Conservation (phyloP, 2,888 invertebrate genomes). For the Sesia apiformis region DNA sequence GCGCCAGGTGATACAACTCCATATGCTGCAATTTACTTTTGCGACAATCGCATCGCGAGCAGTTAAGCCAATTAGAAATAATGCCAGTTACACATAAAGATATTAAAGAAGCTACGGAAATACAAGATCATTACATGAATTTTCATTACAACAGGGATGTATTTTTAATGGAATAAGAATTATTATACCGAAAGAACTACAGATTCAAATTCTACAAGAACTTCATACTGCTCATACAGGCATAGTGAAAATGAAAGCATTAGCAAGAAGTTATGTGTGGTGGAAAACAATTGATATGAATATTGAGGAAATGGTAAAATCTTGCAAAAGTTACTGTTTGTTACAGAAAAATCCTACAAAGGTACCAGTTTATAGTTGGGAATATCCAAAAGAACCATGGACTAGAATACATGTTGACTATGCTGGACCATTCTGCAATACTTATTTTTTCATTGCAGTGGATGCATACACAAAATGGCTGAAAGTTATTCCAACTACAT, state of each 20-base stretch:
- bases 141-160: conserved; percentile 8
- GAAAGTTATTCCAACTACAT: not conserved
- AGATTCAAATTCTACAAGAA: conserved; percentile 4
- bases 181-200: conserved; percentile 2
- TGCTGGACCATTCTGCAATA: conserved; percentile 8
- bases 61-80: conserved; percentile 8
- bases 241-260: conserved; percentile 19
- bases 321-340: conserved; percentile 7
- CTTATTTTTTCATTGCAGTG: conserved; percentile 9
- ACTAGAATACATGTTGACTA: conserved; percentile 20
- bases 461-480: conserved; percentile 8
- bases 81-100: conserved; percentile 7
- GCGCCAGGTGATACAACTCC: too few relatives aligned
- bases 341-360: conserved; percentile 7
- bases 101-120: conserved; percentile 5
- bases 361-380: conserved; percentile 10
- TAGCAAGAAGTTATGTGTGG: conserved; percentile 11
- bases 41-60: too few relatives aligned
- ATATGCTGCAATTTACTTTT: too few relatives aligned
- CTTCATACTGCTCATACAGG: conserved; percentile 14
- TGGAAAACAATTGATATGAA: conserved; percentile 19
- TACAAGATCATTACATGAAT: not conserved
- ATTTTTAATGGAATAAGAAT: conserved; percentile 8
- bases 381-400: conserved; percentile 13
- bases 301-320: conserved; percentile 10